Evolutionary conservation across 2,113 vertebrate species (phyloP), one percentile per base, ranked within the genome.

Genomic region (Rhadina sibilatrix): DNA sequence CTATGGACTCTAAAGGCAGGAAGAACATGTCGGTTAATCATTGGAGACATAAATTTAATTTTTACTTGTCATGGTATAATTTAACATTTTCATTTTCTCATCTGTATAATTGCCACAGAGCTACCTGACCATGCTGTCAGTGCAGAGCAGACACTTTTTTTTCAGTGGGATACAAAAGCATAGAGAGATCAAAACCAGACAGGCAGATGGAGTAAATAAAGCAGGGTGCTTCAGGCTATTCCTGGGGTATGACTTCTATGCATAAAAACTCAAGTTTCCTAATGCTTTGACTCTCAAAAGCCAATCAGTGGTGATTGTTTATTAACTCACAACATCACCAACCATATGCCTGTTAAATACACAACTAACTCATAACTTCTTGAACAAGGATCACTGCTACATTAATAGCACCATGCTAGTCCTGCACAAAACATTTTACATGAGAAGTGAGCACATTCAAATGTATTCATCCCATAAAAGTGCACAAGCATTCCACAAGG

Each of bases 321-420:
- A 95, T 94, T 96, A 97, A 97, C 79, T 87, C 7, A 3, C 65
- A 90, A 24, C 44, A 87, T 68, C 75, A 50, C 63, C 83, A 96
- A 87, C 53, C 4, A 40, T 38, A 92, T 57, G 40, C 35, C 59
- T 90, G 75, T 93, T 94, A 95, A 94, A 94, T 30, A 81, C 25
- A 89, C 20, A 65, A 90, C 74, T 81, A 87, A 90, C 57, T 84
- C 66, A 2, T 60, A 75, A 72, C 30, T 81, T 91, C 83, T 83
- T 27, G 31, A 95, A 64, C 52, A 81, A 61, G 70, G 74, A 83
- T 84, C 68, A 46, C 20, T 24, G 50, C 79, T 77, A 35, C 40
- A 75, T 74, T 23, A 91, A 53, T 20, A 68, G 75, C 44, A 75
- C 47, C 7, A 2, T 19, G n/a, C 4, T 18, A 38, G 80, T 37